phyloP scores from a whole-genome alignment of 2,797 vertebrate species.

The Sebastes kiyomatsui region DNA sequence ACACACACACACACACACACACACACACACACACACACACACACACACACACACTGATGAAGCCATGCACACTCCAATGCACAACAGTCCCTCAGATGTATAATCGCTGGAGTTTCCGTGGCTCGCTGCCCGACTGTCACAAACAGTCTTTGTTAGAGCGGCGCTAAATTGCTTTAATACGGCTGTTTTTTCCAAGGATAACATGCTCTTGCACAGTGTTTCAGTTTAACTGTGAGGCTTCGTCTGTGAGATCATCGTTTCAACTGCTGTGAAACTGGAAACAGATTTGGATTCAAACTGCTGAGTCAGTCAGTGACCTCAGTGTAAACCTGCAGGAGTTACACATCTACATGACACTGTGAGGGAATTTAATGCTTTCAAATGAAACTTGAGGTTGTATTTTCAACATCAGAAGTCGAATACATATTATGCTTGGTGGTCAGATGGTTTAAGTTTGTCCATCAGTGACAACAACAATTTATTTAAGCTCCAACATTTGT shows the following conservation, averaged over 20 bases:
- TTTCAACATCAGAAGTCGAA: background rate
- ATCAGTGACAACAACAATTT: no score
- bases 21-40: no score
- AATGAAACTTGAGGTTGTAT: background rate
- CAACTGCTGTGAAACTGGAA: background rate
- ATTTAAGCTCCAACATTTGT: no score
- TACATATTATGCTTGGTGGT: background rate
- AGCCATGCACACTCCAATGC: background rate
- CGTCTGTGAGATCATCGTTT: background rate
- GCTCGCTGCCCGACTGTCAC: background rate
- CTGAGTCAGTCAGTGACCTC: background rate
- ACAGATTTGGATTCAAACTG: background rate
- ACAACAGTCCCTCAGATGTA: background rate
- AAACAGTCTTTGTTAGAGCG: background rate
- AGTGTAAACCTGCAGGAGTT: background rate
- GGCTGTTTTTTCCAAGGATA: background rate
- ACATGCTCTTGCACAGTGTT: background rate
- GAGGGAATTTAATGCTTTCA: background rate
- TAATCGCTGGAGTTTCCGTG: background rate
- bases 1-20: no score
- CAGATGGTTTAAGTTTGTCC: background rate
- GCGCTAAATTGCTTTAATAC: background rate
- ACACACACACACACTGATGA: background rate
- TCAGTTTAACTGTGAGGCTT: background rate
- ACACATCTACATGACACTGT: background rate